These are phyloP conservation scores for Chaenogobius annularis DNA, from an alignment of 2,113 vertebrate species.

Conservation along the genomic window DNA sequence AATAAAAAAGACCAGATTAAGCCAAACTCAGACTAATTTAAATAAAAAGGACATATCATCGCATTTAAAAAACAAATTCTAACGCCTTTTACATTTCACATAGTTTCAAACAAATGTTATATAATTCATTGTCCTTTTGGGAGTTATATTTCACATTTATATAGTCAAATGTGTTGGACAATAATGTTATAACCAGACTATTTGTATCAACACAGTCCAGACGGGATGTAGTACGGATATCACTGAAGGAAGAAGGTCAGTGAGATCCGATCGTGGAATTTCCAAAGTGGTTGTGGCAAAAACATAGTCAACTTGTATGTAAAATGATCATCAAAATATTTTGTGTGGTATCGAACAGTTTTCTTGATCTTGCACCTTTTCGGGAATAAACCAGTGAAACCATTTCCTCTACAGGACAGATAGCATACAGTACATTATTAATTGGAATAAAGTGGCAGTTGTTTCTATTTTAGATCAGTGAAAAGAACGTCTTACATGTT, in stretches of 20 bases:
- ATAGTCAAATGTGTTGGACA: background rate
- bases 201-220: background rate
- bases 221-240: slow-evolving; percentile 55
- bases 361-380: background rate
- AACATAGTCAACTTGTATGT: slow-evolving; percentile 49
- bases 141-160: background rate
- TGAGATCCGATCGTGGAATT: slow-evolving; percentile 49
- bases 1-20: no score
- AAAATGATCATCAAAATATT: slow-evolving; percentile 29
- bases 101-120: background rate
- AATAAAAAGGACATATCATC: no score
- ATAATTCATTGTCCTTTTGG: background rate
- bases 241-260: slow-evolving; percentile 43
- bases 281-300: slow-evolving; percentile 68
- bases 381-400: slow-evolving; percentile 1
- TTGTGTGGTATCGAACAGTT: slow-evolving; percentile 34
- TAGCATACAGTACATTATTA: background rate
- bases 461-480: background rate
- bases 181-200: background rate
- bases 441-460: background rate
- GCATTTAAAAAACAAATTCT: no score
- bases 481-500: slow-evolving; percentile 43
- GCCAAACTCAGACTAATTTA: no score
- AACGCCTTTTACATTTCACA: background rate
- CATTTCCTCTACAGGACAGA: slow-evolving; percentile 51